These are phyloP conservation scores for Chelonus insularis DNA, from an alignment of 1,140 invertebrate genomes.

Conservation along the genomic window DNA sequence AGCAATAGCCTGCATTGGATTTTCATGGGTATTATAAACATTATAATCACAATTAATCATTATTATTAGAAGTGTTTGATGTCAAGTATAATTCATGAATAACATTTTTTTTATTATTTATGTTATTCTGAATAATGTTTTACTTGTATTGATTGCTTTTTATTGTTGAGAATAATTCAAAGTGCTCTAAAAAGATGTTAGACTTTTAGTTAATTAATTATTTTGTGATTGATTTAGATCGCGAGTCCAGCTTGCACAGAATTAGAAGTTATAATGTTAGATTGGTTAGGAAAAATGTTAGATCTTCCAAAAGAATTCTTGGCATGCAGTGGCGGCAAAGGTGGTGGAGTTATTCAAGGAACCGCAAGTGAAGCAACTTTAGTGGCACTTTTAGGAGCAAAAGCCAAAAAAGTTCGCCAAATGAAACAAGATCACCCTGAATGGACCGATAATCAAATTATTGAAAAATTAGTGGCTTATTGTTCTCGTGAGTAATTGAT, in stretches of 20 bases:
- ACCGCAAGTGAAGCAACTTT: conserved; percentile 88
- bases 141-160: too few species aligned
- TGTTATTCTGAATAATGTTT: too few species aligned
- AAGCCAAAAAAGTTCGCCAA: conserved; percentile 73
- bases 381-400: conserved; percentile 87
- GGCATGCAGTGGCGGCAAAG: conserved; percentile 76
- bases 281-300: conserved; percentile 97
- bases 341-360: conserved; percentile 90
- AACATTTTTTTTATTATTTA: too few species aligned
- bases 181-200: too few species aligned
- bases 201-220: too few species aligned
- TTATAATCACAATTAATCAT: conserved; percentile 9
- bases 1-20: conserved; percentile 89
- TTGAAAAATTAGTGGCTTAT: conserved; percentile 88
- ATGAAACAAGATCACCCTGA: conserved; percentile 74
- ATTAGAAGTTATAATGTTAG: conserved; percentile 93
- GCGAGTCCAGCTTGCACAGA: conserved; percentile 97
- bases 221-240: too few species aligned
- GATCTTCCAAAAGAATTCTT: conserved; percentile 88
- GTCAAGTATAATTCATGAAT: neutral
- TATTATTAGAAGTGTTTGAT: neutral
- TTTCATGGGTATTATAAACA: conserved; percentile 72
- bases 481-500: conserved; percentile 66
- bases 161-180: too few species aligned
- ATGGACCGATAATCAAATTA: conserved; percentile 80